These are phyloP conservation scores for Bombus impatiens DNA, from an alignment of 1,140 invertebrate species.

Conservation along the genomic window DNA sequence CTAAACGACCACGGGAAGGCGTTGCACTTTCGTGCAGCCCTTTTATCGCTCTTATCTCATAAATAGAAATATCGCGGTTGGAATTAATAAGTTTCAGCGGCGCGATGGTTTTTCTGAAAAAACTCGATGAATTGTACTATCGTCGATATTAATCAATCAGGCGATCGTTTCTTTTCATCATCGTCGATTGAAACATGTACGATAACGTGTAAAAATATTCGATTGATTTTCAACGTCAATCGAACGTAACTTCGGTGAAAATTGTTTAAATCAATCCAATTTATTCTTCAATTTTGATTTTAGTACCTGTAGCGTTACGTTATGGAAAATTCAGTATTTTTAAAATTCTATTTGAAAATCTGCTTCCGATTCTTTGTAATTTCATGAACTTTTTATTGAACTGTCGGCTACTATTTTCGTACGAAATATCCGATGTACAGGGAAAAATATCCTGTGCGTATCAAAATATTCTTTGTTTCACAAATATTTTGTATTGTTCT, in stretches of 20 bases:
- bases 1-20: background rate
- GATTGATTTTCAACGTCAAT: background rate
- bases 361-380: background rate
- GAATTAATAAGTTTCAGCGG: background rate
- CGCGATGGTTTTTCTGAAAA: background rate
- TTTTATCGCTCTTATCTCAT: constrained; percentile 28
- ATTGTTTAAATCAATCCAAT: background rate
- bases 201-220: background rate
- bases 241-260: background rate
- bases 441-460: background rate
- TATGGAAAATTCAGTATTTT: background rate
- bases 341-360: background rate
- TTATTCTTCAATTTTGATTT: background rate
- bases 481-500: background rate
- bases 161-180: background rate
- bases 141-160: too few species aligned
- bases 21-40: constrained; percentile 15
- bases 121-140: background rate
- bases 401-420: background rate
- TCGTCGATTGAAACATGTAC: background rate
- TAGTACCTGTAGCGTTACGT: too few species aligned
- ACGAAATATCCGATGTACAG: background rate
- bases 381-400: background rate
- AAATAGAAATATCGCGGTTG: constrained; percentile 14
- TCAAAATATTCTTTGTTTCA: background rate